Evolutionary conservation across 2,113 vertebrate species (phyloP).

Genomic region (Scytalopus superciliaris): DNA sequence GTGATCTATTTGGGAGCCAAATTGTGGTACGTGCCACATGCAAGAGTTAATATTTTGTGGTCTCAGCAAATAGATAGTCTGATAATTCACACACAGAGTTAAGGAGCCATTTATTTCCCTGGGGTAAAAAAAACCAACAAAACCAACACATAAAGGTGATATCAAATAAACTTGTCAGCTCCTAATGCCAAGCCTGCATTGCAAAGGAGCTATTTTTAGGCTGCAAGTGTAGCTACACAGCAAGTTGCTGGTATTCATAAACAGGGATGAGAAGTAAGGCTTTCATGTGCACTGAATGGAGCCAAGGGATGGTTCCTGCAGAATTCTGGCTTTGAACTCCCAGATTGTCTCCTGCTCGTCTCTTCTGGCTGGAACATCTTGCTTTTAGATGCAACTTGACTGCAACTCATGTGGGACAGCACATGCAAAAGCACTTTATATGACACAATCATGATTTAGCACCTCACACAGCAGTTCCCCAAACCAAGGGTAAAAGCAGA

Average conservation of each 20-base stretch:
- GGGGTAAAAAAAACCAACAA: neutral
- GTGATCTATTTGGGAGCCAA: neutral
- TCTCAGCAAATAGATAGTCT: neutral
- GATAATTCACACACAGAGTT: neutral
- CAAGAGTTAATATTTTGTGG: neutral
- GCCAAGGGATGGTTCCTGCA: neutral
- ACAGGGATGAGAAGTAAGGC: neutral
- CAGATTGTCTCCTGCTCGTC: neutral
- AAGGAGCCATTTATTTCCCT: no score
- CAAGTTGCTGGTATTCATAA: neutral
- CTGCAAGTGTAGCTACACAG: neutral
- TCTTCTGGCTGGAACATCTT: neutral
- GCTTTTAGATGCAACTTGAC: neutral
- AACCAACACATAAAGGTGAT: neutral
- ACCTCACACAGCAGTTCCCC: neutral
- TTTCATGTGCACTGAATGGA: neutral
- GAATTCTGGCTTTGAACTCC: constrained; percentile 29
- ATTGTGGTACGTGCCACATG: neutral
- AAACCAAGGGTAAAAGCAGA: neutral
- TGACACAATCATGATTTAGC: neutral
- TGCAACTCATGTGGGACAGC: neutral
- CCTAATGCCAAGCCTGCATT: neutral
- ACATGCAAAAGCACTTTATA: neutral
- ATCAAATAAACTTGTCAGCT: neutral
- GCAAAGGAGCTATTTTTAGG: constrained; percentile 8